Conservation (phyloP, 2,113 vertebrate genomes). For the Cololabis saira region DNA sequence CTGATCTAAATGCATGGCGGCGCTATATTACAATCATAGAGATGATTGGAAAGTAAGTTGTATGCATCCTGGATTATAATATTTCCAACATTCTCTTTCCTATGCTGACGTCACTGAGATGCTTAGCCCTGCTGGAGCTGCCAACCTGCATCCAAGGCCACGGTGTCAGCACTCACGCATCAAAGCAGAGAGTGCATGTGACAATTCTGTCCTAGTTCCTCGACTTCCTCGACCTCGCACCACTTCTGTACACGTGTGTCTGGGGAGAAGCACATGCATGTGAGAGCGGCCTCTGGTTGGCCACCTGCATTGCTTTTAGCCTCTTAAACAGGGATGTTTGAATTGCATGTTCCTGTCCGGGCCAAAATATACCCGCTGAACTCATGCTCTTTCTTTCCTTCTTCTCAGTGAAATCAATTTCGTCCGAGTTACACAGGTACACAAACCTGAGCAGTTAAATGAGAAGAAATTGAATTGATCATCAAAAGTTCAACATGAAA, state of each 20-base stretch:
- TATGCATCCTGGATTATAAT: too few relatives aligned
- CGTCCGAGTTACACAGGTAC: too few relatives aligned
- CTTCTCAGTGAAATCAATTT: too few relatives aligned
- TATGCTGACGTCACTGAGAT: slow-evolving; percentile 28
- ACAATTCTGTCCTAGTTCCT: slow-evolving; percentile 63
- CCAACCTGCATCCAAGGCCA: slow-evolving; percentile 40
- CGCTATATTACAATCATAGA: too few relatives aligned
- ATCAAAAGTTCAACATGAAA: too few relatives aligned
- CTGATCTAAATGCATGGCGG: too few relatives aligned
- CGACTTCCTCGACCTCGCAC: slow-evolving; percentile 43
- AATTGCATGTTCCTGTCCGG: background rate
- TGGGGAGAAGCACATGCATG: slow-evolving; percentile 12
- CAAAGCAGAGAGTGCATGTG: slow-evolving; percentile 53
- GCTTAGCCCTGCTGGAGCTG: slow-evolving; percentile 45
- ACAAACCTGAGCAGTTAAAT: too few relatives aligned
- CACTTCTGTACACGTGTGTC: background rate
- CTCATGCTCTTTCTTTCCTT: too few relatives aligned
- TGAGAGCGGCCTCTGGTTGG: slow-evolving; percentile 12
- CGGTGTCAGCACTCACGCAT: slow-evolving; percentile 56
- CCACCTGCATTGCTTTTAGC: slow-evolving; percentile 12
- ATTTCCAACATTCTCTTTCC: background rate
- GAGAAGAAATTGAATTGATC: too few relatives aligned
- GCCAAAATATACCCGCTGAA: too few relatives aligned
- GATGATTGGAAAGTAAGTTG: too few relatives aligned
- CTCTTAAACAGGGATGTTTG: slow-evolving; percentile 12